Evolutionary conservation across 2,113 vertebrate species (phyloP).

Genomic region (Macrotus californicus): DNA sequence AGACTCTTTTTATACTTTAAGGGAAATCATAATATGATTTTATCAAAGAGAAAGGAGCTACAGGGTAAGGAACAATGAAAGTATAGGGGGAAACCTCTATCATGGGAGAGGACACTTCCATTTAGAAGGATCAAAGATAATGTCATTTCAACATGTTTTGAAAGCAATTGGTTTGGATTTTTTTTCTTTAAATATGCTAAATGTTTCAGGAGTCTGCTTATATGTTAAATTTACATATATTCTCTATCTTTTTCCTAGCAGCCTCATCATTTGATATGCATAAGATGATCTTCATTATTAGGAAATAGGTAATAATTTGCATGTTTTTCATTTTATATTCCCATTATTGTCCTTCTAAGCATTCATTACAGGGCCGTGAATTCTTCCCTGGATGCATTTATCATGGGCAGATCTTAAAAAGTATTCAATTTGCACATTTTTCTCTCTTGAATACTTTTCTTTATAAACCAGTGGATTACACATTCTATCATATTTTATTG

Average conservation of each 20-base stretch:
- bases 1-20: neutral
- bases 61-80: neutral
- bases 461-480: neutral
- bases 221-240: neutral
- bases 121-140: neutral
- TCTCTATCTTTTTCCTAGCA: neutral
- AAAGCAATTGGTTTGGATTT: neutral
- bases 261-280: neutral
- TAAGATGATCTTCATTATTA: neutral
- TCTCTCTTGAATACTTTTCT: neutral
- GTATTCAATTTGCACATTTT: neutral
- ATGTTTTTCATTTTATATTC: neutral
- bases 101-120: neutral
- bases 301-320: neutral
- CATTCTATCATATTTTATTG: neutral
- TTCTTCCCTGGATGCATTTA: conserved; percentile 2
- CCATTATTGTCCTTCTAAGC: neutral
- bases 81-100: neutral
- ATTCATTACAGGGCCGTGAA: neutral
- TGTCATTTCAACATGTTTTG: neutral
- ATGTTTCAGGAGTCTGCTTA: neutral
- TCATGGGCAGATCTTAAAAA: neutral
- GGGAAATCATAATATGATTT: neutral
- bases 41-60: neutral
- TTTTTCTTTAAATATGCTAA: neutral